Conservation (phyloP, 2,113 vertebrate species). For the Origma solitaria region DNA sequence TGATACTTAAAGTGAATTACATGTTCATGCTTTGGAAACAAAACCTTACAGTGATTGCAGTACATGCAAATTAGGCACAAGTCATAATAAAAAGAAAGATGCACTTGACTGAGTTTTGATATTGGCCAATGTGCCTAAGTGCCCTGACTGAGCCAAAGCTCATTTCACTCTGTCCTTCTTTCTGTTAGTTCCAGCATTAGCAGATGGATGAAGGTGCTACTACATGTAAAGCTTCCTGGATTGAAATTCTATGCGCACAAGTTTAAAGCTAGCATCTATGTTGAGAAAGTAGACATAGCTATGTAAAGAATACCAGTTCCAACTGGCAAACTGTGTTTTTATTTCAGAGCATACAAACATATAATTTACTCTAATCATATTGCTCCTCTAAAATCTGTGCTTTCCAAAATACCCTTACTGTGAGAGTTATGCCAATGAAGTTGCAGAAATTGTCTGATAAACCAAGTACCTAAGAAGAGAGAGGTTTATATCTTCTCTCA, state of each 20-base stretch:
- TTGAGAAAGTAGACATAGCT: not conserved
- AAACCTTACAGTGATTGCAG: not conserved
- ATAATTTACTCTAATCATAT: not conserved
- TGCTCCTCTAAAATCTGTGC: not conserved
- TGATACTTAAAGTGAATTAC: not conserved
- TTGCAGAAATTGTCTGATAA: not conserved
- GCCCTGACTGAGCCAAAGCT: not conserved
- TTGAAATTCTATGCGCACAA: not conserved
- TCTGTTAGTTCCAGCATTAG: not conserved
- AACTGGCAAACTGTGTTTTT: not conserved
- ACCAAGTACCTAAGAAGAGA: not conserved
- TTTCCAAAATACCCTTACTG: not conserved
- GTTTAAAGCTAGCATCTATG: not conserved
- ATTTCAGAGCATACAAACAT: not conserved
- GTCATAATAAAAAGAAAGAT: not conserved
- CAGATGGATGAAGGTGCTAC: not conserved
- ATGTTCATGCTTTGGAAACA: not conserved
- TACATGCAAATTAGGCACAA: not conserved
- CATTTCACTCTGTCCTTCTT: not conserved
- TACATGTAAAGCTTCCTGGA: not conserved
- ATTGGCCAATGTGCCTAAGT: not conserved
- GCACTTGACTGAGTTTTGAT: not conserved
- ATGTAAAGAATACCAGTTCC: not conserved
- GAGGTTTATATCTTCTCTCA: not conserved
- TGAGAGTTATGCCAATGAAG: not conserved